Evolutionary conservation across 2,888 invertebrate species (phyloP).

Genomic region (Caenorhabditis zanzibari): DNA sequence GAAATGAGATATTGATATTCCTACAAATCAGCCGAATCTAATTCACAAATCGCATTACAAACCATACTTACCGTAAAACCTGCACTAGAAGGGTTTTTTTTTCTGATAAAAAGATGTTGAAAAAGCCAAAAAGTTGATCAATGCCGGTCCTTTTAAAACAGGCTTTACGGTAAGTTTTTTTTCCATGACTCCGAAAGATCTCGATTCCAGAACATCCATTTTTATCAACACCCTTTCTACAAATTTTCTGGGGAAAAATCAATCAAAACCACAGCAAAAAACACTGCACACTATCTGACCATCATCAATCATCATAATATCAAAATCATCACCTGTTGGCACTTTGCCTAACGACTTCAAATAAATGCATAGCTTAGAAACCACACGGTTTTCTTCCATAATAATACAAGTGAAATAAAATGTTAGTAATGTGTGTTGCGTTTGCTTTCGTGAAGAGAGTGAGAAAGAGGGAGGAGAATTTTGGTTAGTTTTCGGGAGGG

Average conservation of each 20-base stretch:
- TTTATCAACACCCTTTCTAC: not conserved
- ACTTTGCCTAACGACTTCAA: conserved; percentile 8
- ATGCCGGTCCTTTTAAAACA: too few relatives aligned
- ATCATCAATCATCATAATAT: conserved; percentile 17
- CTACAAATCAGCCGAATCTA: too few relatives aligned
- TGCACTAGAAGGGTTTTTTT: too few relatives aligned
- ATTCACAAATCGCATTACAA: too few relatives aligned
- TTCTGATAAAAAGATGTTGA: too few relatives aligned
- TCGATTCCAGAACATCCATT: not conserved
- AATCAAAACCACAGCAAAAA: conserved; percentile 50
- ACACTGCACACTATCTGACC: conserved; percentile 41
- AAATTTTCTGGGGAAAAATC: not conserved
- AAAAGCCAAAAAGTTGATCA: too few relatives aligned
- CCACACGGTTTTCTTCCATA: conserved; percentile 23
- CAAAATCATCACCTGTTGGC: conserved; percentile 34
- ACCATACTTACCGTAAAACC: too few relatives aligned
- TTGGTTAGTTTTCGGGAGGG: conserved; percentile 4
- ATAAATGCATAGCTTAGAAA: conserved; percentile 19
- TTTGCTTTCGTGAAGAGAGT: not conserved
- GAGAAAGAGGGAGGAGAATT: not conserved
- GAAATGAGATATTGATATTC: too few relatives aligned
- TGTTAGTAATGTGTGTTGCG: conserved; percentile 16
- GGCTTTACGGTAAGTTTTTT: too few relatives aligned
- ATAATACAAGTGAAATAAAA: conserved; percentile 7
- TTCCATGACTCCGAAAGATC: too few relatives aligned